Base-by-base conservation (phyloP, 2,888 invertebrate genomes). In the Digitonthophagus gazella region DNA sequence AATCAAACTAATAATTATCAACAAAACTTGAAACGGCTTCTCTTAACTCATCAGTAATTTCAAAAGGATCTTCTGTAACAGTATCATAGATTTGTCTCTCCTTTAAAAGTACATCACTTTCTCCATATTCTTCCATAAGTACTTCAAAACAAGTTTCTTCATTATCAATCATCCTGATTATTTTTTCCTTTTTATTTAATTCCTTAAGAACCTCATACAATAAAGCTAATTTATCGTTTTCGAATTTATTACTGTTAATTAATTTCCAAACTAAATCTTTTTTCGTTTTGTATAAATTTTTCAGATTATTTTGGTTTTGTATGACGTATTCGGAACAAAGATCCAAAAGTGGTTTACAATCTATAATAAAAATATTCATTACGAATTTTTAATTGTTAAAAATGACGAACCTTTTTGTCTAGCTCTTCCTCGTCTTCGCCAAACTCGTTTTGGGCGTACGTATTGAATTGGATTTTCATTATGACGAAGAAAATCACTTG, bases 101-200 rank as follows among this genome's bases (percentile, higher is more conserved):
- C 66, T 73, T 76, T 68, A 80, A 69, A 71, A 81, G 77, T 57
- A 81, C 73, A 54, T 80, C 78, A 69, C 77, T 78, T 28, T 78
- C 74, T n/a, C 76, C 76, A 71, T 80, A 82, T 67, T 79, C 76
- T 64, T 82, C 80, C 58, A 72, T 74, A 4, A 82, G 72, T 1
- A 79, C 73, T 63, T 80, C 79, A 2, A 73, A 72, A 6, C 80
- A 75, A 19, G 80, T 75, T 67, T 81, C 77, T 58, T 79, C 79
- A 54, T 76, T 74, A 69, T 81, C 80, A 66, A 82, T 77, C 71
- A 80, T 77, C 19, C 80, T 72, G 69, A 82, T 72, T 74, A 78
- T 76, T 72, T 79, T 79, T 15, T 73, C 71, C 73, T 82, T 82
- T 70, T 78, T 80, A 68, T 82, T 81, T 28, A 81, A 70, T 75